Evolutionary conservation across 2,888 invertebrate genomes (phyloP), one percentile per base, ranked within the genome.

Genomic region (Cybosia mesomella): DNA sequence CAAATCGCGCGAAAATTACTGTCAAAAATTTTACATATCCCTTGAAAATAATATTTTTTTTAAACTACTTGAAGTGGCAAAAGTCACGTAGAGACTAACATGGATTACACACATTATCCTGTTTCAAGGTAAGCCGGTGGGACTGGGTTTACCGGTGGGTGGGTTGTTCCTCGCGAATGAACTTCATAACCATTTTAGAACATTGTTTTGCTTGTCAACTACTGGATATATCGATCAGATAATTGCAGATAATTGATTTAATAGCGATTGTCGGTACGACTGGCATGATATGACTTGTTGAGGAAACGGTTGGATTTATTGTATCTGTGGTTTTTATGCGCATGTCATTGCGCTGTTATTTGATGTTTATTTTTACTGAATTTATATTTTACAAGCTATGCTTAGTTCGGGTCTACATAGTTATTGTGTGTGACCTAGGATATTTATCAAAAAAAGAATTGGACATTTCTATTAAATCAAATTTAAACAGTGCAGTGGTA

Each of bases 141-240:
- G 74, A 79, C 80, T 83, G 81, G 84, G 83, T 79, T 64, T 67
- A 64, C 70, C 82, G 77, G 87, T 87, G 81, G 89, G 85, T 83
- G 86, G 83, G 64, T 72, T 87, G 92, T 91, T 91, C 89, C 88
- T 86, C 89, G 83, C 87, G 88, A 91, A 84, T 87, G 91, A 86
- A 77, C 84, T 79, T 79, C 81, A 68, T 72, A 81, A 76, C 78
- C 79, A 81, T 83, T 78, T 79, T 80, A 70, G 81, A 79, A 83
- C 78, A 90, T 91, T 88, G 90, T 89, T 87, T 84, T 82, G 77
- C 85, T 85, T 81, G 79, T 79, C 81, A 83, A 77, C 80, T 79
- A 80, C 76, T 63, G 79, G 77, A 73, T 71, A 70, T 77, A 69
- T 70, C 64, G 67, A 76, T 64, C 62, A 68, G 58, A 66, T 71